Conservation (phyloP, 2,888 invertebrate genomes). For the Agrotis segetum region DNA sequence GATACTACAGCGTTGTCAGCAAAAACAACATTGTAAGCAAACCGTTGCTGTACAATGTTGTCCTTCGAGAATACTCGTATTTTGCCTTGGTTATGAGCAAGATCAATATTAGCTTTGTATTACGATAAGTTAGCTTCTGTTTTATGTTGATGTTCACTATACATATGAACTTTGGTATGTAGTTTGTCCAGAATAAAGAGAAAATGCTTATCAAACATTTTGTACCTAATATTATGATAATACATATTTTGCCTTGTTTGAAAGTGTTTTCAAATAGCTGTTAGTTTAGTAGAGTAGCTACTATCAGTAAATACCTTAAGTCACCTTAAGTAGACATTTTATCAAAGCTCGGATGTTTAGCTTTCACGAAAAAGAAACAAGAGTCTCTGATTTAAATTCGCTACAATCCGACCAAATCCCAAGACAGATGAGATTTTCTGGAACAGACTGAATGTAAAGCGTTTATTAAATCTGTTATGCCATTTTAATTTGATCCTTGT, state of each 20-base stretch:
- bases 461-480: too few species aligned
- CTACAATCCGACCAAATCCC: background rate
- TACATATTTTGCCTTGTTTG: background rate
- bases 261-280: background rate
- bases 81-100: constrained; percentile 44
- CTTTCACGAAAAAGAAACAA: too few species aligned
- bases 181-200: constrained; percentile 10
- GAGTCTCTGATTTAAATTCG: background rate
- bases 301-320: too few species aligned
- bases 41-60: constrained; percentile 45
- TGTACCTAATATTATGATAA: background rate
- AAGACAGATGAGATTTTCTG: background rate
- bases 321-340: too few species aligned
- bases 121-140: constrained; percentile 37
- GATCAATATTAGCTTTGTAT: constrained; percentile 53
- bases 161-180: constrained; percentile 3
- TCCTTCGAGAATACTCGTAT: constrained; percentile 31
- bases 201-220: constrained; percentile 14
- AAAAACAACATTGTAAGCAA: constrained; percentile 44
- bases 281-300: background rate
- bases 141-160: constrained; percentile 18
- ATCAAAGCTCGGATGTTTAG: too few species aligned
- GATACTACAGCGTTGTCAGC: constrained; percentile 39
- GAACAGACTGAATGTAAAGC: background rate
- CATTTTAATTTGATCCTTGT: background rate